Base-by-base conservation (phyloP, 2,113 vertebrate genomes). In the Callospermophilus lateralis region DNA sequence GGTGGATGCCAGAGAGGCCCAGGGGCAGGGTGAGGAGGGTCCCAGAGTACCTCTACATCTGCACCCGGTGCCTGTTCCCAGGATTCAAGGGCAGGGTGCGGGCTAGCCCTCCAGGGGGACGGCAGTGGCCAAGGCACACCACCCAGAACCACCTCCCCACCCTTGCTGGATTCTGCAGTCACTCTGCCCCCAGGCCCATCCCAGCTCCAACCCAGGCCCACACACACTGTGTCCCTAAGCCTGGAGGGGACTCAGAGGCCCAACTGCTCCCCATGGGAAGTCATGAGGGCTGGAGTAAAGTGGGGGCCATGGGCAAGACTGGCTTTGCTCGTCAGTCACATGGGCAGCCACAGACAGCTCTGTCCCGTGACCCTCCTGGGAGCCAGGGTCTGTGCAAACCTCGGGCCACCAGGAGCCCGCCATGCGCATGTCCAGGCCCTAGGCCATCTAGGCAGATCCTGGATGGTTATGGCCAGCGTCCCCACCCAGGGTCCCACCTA, bases 81-180 rank as follows among this genome's bases (percentile, higher is more conserved):
- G 51, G 61, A 13, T 0, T 8, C 12, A 8, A 34, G 19, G 30
- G 1, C 37, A 4, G 11, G 42, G 19, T 4, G 1, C 53, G 0
- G 0, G 26, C 55, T 3, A 0, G 1, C 37, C 17, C n/a, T 48
- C 28, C 78, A 30, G 26, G 42, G 1, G 2, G 45, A 17, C 51
- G 34, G 81, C 94, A 45, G 22, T 0, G 4, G 42, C 28, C 1
- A 4, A 28, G 68, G n/a, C 0, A 4, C 24, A 1, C 30, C 9
- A 0, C 12, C 26, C 9, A 17, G 4, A 13, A 84, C 19, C 2
- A 0, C 3, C 45, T 11, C 4, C 22, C 37, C 51, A 10, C 30
- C 26, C 26, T 37, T 3, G 8, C 58, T 30, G 24, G 26, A 13
- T 58, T 32, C 48, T 53, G 76, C 76, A 32, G 37, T 20, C 79